Evolutionary conservation across 2,888 invertebrate genomes (phyloP).

Genomic region (Apamea monoglypha): DNA sequence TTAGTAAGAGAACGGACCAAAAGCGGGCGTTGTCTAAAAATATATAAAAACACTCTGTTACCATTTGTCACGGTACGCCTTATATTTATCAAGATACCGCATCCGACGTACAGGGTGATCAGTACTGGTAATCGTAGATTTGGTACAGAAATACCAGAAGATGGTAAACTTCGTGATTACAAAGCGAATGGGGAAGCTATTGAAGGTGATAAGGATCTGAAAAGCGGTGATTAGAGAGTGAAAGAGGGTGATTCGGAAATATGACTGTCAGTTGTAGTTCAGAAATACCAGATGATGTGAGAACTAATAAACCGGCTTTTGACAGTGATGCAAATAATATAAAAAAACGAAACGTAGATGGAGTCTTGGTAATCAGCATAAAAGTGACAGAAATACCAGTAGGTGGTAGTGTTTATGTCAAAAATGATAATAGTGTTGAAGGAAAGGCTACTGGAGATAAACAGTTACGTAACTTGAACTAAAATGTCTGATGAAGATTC

Average conservation of each 20-base stretch:
- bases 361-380: no score
- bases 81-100: constrained; percentile 89
- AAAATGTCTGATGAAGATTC: no score
- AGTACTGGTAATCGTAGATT: not conserved
- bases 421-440: not conserved
- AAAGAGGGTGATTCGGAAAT: no score
- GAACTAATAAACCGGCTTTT: no score
- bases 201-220: no score
- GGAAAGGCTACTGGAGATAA: not conserved
- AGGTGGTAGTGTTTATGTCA: not conserved
- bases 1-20: constrained; percentile 80
- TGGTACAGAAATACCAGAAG: not conserved
- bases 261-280: no score
- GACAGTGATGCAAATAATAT: no score
- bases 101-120: constrained; percentile 72
- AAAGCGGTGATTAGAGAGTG: no score
- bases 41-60: constrained; percentile 89
- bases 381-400: not conserved
- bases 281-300: no score
- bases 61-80: constrained; percentile 89
- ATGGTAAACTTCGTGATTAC: not conserved
- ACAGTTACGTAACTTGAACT: no score
- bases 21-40: constrained; percentile 84
- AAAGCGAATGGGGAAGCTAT: not conserved
- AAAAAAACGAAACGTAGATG: no score